phyloP scores from a whole-genome alignment of 1,140 invertebrate species.

The Drosophila kanapiae region DNA sequence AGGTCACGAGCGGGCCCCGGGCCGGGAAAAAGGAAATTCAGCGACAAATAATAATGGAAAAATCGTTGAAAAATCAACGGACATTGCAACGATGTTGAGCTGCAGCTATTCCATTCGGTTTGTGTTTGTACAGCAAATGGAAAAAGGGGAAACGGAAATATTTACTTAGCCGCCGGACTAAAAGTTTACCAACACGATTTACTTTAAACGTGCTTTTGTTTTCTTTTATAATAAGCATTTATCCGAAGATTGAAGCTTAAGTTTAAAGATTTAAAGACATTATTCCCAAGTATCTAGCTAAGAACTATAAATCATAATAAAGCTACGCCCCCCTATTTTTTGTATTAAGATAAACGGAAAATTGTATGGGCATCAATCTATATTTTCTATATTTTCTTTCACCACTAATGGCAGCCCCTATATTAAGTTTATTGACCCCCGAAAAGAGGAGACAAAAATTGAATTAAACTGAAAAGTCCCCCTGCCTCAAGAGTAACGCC shows the following conservation, averaged over 20 bases:
- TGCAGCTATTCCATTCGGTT: conserved; percentile 26
- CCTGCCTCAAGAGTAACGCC: background rate
- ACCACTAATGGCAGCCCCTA: background rate
- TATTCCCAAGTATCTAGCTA: background rate
- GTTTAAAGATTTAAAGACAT: background rate
- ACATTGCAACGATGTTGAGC: conserved; percentile 33
- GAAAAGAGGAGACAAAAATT: conserved; percentile 4
- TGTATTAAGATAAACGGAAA: too few relatives aligned
- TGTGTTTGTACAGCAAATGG: conserved; percentile 32
- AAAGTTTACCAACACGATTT: conserved; percentile 1
- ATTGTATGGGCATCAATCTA: background rate
- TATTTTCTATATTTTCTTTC: background rate
- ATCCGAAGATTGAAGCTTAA: background rate
- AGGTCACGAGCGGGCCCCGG: background rate
- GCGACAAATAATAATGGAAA: conserved; percentile 41
- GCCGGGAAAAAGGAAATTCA: conserved; percentile 18
- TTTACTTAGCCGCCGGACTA: conserved; percentile 31
- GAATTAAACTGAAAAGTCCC: conserved; percentile 20
- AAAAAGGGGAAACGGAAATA: conserved; percentile 56
- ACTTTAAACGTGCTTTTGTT: background rate
- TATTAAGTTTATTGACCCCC: conserved; percentile 19
- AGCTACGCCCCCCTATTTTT: too few relatives aligned
- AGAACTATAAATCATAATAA: background rate
- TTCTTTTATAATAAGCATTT: background rate
- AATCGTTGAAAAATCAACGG: conserved; percentile 26